Percentiles rank a stretch among this genome's conserved stretches.
These are phyloP conservation scores for Calonectris borealis DNA, from an alignment of 2,113 vertebrate genomes.

Conservation along the genomic window DNA sequence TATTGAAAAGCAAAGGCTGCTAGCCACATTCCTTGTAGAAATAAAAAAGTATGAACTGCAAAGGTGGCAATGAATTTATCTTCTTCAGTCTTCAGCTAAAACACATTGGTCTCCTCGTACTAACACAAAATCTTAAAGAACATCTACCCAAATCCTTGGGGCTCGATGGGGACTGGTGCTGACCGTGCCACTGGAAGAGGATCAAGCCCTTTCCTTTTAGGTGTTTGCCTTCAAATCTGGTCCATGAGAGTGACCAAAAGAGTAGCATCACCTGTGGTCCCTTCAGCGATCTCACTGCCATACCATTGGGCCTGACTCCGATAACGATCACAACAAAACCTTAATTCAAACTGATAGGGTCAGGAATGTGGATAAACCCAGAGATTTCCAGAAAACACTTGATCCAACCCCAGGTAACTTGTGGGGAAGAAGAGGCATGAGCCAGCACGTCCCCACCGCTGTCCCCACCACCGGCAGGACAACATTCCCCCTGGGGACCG, in stretches of 20 bases:
- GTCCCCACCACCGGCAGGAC: background rate
- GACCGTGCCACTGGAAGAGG: background rate
- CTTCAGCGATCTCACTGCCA: fast-evolving
- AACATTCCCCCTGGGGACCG: background rate
- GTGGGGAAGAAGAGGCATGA: fast-evolving
- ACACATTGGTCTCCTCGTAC: background rate
- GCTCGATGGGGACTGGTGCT: background rate
- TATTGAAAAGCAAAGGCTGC: background rate
- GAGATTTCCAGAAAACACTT: background rate
- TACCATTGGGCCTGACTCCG: fast-evolving
- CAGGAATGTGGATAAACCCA: background rate
- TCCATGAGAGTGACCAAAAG: fast-evolving
- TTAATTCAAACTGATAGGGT: background rate
- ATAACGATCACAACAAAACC: fast-evolving
- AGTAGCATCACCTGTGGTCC: background rate
- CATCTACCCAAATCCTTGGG: background rate
- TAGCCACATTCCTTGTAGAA: background rate
- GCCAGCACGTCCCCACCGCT: fast-evolving
- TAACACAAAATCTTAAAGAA: background rate
- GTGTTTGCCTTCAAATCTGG: background rate
- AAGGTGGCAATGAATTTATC: background rate
- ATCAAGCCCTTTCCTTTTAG: background rate
- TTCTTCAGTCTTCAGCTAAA: background rate
- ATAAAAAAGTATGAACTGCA: background rate
- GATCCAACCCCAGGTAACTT: background rate